These are phyloP conservation scores for Crocodylus rhombifer DNA, from an alignment of 2,797 vertebrate genomes.

Conservation along the genomic window DNA sequence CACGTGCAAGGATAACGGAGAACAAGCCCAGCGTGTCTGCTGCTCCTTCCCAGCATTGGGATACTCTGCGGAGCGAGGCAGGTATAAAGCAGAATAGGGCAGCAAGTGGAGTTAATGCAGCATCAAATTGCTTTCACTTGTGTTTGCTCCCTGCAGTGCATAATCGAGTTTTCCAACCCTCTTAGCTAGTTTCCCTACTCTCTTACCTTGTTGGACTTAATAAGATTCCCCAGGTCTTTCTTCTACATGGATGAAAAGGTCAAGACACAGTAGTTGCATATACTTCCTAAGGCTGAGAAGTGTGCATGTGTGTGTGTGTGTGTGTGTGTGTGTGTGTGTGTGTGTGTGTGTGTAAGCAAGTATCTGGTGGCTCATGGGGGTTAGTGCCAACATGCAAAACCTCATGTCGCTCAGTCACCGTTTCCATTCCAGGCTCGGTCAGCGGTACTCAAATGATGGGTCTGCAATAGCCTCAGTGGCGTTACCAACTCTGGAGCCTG, in stretches of 20 bases:
- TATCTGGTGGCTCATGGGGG: background rate
- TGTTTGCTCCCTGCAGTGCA: background rate
- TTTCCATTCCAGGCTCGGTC: background rate
- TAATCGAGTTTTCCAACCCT: background rate
- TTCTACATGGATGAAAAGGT: background rate
- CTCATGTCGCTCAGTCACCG: background rate
- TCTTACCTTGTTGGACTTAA: background rate
- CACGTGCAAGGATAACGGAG: background rate
- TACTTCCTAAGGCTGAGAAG: background rate
- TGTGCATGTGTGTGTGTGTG: too few species aligned
- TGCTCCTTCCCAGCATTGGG: background rate
- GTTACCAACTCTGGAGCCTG: background rate
- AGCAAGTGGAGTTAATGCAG: background rate
- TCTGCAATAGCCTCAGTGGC: background rate
- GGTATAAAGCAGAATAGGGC: background rate
- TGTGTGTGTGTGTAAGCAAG: background rate
- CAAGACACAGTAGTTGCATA: background rate
- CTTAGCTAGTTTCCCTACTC: background rate
- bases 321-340: background rate
- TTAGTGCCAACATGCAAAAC: too few species aligned
- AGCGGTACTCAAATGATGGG: background rate
- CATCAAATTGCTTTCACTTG: background rate
- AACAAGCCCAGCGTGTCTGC: rapidly evolving
- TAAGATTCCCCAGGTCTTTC: background rate
- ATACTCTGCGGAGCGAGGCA: background rate